Percentiles rank a stretch among this genome's conserved stretches.
These are phyloP conservation scores for Megaceryle maxima DNA, from an alignment of 2,113 vertebrate species.

Conservation along the genomic window DNA sequence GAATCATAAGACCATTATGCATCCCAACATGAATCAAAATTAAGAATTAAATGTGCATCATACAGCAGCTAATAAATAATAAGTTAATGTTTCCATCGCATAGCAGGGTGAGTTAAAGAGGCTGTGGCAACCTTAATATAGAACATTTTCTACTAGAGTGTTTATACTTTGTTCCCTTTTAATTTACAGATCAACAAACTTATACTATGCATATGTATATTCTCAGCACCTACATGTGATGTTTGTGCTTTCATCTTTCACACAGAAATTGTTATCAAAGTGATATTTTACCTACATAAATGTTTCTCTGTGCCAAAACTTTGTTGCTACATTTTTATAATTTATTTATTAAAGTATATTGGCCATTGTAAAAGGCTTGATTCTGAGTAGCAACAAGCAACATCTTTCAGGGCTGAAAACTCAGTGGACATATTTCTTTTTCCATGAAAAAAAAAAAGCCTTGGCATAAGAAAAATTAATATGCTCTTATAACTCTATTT, in stretches of 20 bases:
- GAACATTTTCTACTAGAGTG: background rate
- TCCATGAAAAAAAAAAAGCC: background rate
- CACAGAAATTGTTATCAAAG: background rate
- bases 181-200: background rate
- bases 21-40: background rate
- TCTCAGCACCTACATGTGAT: background rate
- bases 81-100: background rate
- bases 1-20: background rate
- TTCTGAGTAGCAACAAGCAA: background rate
- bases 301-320: background rate
- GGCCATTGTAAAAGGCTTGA: background rate
- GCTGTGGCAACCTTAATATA: background rate
- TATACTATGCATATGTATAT: background rate
- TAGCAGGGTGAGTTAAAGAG: background rate
- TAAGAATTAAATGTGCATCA: background rate
- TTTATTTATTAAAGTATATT: background rate
- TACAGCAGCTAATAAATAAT: background rate
- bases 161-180: background rate
- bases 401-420: background rate
- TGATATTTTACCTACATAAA: background rate
- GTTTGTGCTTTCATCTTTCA: background rate
- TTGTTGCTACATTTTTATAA: background rate
- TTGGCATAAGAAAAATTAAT: background rate
- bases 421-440: background rate
- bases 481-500: background rate